Base-by-base conservation (phyloP, 2,888 invertebrate genomes). In the Dioctria linearis region DNA sequence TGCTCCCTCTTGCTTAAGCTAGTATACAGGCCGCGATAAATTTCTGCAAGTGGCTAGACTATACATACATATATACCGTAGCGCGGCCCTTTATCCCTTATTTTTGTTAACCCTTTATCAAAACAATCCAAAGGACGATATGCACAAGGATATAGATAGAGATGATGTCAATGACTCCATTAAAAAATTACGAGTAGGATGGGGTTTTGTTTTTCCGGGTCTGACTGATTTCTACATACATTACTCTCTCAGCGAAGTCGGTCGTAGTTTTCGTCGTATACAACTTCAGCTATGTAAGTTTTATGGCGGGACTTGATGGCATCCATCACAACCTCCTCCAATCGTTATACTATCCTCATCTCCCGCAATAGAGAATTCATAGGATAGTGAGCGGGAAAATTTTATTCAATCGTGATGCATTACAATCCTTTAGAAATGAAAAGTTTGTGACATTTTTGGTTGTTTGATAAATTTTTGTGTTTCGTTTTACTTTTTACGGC, bases 151-250 rank as follows among this genome's bases (percentile, higher is more conserved):
- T 6, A 51, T 51, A 43, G 49, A 51, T 51, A 43, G 49, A 49
- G 63, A 25, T 9, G 51, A 76, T 51, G 63, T 63, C 76, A 63
- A 76, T 76, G 63, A 76, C 61, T 76, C 61, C 63, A 76, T 63
- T 76, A 76, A 63, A 71, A 51, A 42, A 49, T 61, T 66, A 66
- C 13, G 66, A 43, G 43, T 43, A 43, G 61, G 61, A n/a, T 6
- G 43, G 37, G 63, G 54, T 61, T 76, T 61, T 76, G 39, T 76
- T 76, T 63, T 49, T 76, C 76, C 63, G 76, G 76, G n/a, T 42
- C 63, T 46, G 51, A 57, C 42, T 63, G 63, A 75, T 63, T 59
- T 61, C 39, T 37, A 11, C 63, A 73, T 13, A 57, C 46, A 46
- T 76, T 25, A 39, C 39, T 61, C 13, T 42, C 39, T 5, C 37